phyloP scores from a whole-genome alignment of 2,797 vertebrate species.

The Limosa lapponica region DNA sequence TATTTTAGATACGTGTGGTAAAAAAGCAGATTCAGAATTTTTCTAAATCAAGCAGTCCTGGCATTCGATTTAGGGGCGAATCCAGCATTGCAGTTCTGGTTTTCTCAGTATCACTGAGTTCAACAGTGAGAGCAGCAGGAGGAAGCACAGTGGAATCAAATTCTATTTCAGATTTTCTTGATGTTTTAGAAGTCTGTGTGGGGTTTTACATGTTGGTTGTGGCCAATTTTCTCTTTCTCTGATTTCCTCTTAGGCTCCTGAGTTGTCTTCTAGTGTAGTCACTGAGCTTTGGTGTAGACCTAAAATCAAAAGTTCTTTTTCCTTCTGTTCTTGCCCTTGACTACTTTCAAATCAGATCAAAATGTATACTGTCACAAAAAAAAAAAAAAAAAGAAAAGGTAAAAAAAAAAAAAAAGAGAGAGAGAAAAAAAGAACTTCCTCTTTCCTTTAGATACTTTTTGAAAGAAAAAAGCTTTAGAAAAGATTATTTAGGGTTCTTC shows the following conservation, averaged over 20 bases:
- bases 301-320: slow-evolving; percentile 43
- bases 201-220: slow-evolving; percentile 21
- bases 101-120: not conserved
- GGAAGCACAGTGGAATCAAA: not conserved
- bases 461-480: not conserved
- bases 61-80: not conserved
- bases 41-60: not conserved
- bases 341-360: slow-evolving; percentile 44
- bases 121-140: slow-evolving; percentile 17
- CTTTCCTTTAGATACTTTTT: not conserved
- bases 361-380: not conserved
- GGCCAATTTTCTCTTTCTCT: slow-evolving; percentile 31
- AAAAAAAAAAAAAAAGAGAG: not conserved
- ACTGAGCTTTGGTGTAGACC: slow-evolving; percentile 27
- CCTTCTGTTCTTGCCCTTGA: slow-evolving; percentile 41
- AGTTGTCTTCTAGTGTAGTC: not conserved
- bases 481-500: not conserved
- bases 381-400: not conserved
- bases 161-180: slow-evolving; percentile 37
- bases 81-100: not conserved
- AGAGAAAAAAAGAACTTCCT: not conserved
- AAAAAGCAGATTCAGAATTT: not conserved
- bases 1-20: not conserved
- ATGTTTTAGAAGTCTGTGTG: slow-evolving; percentile 37
- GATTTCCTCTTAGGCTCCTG: slow-evolving; percentile 16